A percentile compares a stretch with the other conserved stretches of the same genome.
Evolutionary conservation across 2,797 vertebrate species (phyloP).

Genomic region (Gadopsis bispinosus): DNA sequence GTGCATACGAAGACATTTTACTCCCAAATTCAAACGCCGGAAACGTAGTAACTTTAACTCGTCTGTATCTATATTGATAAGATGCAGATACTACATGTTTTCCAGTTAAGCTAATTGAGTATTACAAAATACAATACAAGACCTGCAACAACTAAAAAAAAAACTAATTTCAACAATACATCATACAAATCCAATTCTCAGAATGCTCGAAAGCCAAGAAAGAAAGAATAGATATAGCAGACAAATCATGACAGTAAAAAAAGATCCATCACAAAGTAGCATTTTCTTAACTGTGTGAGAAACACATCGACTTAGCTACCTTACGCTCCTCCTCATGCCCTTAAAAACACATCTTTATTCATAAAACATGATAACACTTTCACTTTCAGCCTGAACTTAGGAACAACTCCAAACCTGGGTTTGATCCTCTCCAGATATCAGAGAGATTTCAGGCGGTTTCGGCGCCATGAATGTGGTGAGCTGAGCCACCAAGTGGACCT

Average conservation of each 20-base stretch:
- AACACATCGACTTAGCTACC: background rate
- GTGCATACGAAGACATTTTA: background rate
- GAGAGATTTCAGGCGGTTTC: constrained; percentile 92
- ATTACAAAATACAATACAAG: background rate
- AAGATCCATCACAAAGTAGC: background rate
- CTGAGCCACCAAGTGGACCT: constrained; percentile 93
- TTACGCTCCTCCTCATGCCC: background rate
- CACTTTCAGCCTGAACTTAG: background rate
- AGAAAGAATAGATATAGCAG: background rate
- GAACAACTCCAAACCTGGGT: constrained; percentile 80
- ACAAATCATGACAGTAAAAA: background rate
- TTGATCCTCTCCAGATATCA: constrained; percentile 90
- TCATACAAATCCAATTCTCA: background rate
- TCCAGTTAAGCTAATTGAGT: background rate
- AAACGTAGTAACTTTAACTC: background rate
- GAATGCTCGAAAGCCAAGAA: background rate
- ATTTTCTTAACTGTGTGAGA: background rate
- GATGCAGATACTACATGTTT: background rate
- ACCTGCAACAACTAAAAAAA: background rate
- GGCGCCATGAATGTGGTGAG: constrained; percentile 97
- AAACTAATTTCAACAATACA: background rate
- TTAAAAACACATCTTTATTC: background rate
- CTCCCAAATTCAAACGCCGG: background rate
- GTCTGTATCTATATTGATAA: background rate
- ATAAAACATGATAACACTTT: background rate